Evolutionary conservation across 2,797 vertebrate genomes (phyloP), one percentile per base, ranked within the genome.

Genomic region (Amblyopsis hoosieri): DNA sequence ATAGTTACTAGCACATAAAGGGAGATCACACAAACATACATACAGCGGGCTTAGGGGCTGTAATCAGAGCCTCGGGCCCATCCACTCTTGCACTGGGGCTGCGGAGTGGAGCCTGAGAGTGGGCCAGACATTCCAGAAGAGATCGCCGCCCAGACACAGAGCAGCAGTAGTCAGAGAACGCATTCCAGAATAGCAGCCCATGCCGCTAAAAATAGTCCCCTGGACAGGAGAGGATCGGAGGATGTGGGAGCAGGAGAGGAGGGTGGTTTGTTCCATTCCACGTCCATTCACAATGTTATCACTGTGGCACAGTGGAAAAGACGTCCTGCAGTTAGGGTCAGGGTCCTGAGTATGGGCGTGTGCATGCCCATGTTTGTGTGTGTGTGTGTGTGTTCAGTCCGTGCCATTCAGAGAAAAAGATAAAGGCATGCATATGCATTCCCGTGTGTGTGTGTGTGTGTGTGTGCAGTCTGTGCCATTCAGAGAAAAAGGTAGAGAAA

Each of bases 101-200:
- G 93, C 94, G 90, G 93, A 92, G 95, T 92, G 95, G 94, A 42
- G 37, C 90, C 95, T 96, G 95, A 95, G 88, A 74, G 56, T 73
- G 81, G 92, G 95, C 95, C 96, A 98, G 90, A 94, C 93, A 95
- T 96, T 94, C 95, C 94, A 94, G 92, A 94, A 94, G 95, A 93
- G 95, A 96, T 95, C 94, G 92, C 94, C 92, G 92, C 94, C 92
- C 95, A 95, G 94, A 94, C 94, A 93, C 92, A 90, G 88, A 85
- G 87, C 92, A 88, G 94, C 89, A 94, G 93, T 92, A 95, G 94
- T 94, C 91, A 88, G 94, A 93, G 37, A 95, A 93, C 90, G 89
- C 94, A 94, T 95, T 95, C 95, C 95, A 95, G 93, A 94, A 94
- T 95, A 96, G 95, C 93, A 95, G 94, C 79, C 84, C 85, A 83